Evolutionary conservation across 2,113 vertebrate species (phyloP), one percentile per base, ranked within the genome.

Genomic region (Sminthopsis crassicaudata): DNA sequence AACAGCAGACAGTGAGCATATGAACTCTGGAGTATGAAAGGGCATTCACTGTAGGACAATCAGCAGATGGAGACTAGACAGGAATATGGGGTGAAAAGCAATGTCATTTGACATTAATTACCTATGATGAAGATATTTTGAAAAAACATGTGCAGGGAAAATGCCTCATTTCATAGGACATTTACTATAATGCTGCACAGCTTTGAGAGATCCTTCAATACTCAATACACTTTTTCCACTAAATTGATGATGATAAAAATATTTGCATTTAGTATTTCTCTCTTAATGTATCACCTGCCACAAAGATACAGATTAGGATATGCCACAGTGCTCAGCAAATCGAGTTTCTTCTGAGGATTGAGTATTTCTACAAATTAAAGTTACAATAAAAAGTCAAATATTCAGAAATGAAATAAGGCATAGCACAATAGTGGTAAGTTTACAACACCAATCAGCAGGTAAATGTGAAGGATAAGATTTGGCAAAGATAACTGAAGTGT

Each of bases 31-130:
- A 93, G 52, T 93, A 76, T 96, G 36, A 92, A 67, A 88, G 95
- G 95, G 90, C 91, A 95, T 97, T 94, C 90, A 14, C 94, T 96
- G 94, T 95, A 92, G 89, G 92, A 96, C 84, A 97, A 92, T 97
- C 97, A 97, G 97, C 96, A 84, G 67, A 84, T 84, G 67, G n/a
- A 96, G 97, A 90, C 93, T 94, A 91, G 0, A 3, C 93, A 0
- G 0, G 91, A 92, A 91, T 3, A 0, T 90, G 54, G 90, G 91
- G 48, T 0, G 26, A 92, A 8, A 11, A 93, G 54, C 96, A 90
- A 93, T 92, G 94, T 95, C 93, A 92, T 90, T 84, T 97, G 97
- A 97, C 96, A 95, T 96, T 97, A 97, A 98, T 97, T 96, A 95
- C 95, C 92, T 0, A 0, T 97, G 97, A 97, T 97, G 95, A 93